phyloP scores from a whole-genome alignment of 2,888 invertebrate genomes.

The Epistrophella euchroma region DNA sequence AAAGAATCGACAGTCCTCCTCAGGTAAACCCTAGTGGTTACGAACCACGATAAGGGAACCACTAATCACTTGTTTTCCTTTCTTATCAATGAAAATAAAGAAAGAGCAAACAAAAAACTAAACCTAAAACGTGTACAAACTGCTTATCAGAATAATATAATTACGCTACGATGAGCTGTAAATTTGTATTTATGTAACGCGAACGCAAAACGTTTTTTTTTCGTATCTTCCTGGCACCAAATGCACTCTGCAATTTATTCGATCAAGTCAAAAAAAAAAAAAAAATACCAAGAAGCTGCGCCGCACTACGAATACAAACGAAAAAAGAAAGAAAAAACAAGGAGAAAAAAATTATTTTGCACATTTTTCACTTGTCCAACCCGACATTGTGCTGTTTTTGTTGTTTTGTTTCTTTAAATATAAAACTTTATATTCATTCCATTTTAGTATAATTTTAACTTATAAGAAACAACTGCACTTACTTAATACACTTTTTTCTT shows the following conservation, averaged over 20 bases:
- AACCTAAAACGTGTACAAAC: constrained; percentile 48
- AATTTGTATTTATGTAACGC: constrained; percentile 63
- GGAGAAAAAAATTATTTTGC: constrained; percentile 18
- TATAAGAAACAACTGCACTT: constrained; percentile 31
- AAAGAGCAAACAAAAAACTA: constrained; percentile 41
- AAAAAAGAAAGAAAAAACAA: not conserved
- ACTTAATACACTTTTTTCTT: constrained; percentile 38
- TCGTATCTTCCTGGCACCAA: constrained; percentile 46
- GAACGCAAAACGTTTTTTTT: constrained; percentile 15
- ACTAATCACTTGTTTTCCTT: constrained; percentile 41
- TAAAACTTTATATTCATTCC: not conserved
- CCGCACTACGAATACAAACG: constrained; percentile 24
- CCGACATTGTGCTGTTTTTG: not conserved
- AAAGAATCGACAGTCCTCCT: not conserved
- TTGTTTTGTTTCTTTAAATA: constrained; percentile 12
- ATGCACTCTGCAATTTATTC: constrained; percentile 27
- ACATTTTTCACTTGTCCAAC: constrained; percentile 31
- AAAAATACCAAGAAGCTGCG: constrained; percentile 49
- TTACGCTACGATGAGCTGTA: constrained; percentile 56
- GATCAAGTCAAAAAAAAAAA: constrained; percentile 22
- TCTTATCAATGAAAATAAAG: constrained; percentile 63
- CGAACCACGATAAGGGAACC: not conserved
- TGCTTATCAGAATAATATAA: constrained; percentile 58
- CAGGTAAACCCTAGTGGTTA: not conserved
- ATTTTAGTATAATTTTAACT: constrained; percentile 1